Conservation (phyloP, 2,113 vertebrate genomes). For the Choloepus hoffmanni region DNA sequence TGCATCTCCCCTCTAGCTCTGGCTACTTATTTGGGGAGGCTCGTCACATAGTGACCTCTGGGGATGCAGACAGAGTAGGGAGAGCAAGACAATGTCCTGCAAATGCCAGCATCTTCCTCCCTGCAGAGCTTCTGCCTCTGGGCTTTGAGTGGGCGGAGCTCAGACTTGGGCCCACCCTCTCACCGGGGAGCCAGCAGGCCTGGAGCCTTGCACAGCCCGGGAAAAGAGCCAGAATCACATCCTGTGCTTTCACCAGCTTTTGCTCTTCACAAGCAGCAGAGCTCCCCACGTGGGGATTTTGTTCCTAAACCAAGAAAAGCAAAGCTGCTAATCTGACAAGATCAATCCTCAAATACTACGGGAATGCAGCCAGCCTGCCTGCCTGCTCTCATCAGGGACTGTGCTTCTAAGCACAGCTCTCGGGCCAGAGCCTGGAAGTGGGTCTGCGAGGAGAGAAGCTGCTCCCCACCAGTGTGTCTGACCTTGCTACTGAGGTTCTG, state of each 20-base stretch:
- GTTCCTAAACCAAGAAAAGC: constrained; percentile 80
- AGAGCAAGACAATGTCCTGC: not conserved
- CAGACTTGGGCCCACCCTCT: not conserved
- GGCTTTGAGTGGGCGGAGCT: not conserved
- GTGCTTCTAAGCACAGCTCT: not conserved
- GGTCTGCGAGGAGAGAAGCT: not conserved
- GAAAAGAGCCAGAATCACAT: constrained; percentile 45
- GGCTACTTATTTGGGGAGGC: not conserved
- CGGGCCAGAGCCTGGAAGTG: not conserved
- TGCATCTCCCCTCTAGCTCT: not conserved
- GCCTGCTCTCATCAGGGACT: not conserved
- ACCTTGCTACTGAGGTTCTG: not conserved
- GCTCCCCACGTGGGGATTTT: constrained; percentile 71
- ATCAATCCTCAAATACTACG: constrained; percentile 68
- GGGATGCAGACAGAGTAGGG: not conserved
- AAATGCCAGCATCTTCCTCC: not conserved
- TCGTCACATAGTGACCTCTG: not conserved
- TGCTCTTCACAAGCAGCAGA: not conserved
- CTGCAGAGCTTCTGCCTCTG: not conserved
- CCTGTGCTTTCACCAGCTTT: constrained; percentile 52
- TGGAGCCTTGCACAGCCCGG: not conserved
- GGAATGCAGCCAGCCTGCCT: constrained; percentile 60
- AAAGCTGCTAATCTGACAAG: constrained; percentile 77
- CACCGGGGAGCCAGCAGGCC: not conserved
- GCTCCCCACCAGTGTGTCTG: not conserved